Evolutionary conservation across 2,113 vertebrate genomes (phyloP).

Genomic region (Leucopsar rothschildi): DNA sequence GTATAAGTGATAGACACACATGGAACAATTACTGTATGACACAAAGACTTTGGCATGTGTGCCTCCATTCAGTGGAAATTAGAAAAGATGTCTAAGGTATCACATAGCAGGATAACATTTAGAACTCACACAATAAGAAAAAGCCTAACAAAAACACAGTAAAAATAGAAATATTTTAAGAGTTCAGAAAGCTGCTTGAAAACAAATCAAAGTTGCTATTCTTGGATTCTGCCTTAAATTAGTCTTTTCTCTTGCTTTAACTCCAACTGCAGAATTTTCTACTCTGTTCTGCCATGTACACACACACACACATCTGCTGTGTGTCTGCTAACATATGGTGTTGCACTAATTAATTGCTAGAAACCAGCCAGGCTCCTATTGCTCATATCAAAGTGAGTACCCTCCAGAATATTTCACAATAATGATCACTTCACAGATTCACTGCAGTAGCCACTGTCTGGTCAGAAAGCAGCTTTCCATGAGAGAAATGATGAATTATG

Average conservation of each 20-base stretch:
- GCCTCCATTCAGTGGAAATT: background rate
- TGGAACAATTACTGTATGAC: background rate
- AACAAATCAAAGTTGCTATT: background rate
- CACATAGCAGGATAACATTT: background rate
- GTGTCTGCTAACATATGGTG: conserved; percentile 52
- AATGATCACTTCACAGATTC: background rate
- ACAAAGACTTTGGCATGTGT: background rate
- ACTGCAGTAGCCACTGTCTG: background rate
- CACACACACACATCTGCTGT: conserved; percentile 47
- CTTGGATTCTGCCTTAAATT: background rate
- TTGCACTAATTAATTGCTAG: conserved; percentile 65
- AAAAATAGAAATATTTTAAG: background rate
- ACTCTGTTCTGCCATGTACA: background rate
- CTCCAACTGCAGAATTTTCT: conserved; percentile 28
- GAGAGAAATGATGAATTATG: background rate
- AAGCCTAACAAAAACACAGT: background rate
- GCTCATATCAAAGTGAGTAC: conserved; percentile 38
- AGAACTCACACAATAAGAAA: background rate
- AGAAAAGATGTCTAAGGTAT: background rate
- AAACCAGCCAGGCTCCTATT: conserved; percentile 37
- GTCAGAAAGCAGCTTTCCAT: background rate
- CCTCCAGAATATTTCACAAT: background rate
- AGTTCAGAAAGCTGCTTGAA: background rate
- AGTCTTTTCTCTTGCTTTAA: conserved; percentile 3
- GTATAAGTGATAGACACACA: background rate